Conservation (phyloP, 2,797 vertebrate genomes). For the Bryconaethiops microstoma region DNA sequence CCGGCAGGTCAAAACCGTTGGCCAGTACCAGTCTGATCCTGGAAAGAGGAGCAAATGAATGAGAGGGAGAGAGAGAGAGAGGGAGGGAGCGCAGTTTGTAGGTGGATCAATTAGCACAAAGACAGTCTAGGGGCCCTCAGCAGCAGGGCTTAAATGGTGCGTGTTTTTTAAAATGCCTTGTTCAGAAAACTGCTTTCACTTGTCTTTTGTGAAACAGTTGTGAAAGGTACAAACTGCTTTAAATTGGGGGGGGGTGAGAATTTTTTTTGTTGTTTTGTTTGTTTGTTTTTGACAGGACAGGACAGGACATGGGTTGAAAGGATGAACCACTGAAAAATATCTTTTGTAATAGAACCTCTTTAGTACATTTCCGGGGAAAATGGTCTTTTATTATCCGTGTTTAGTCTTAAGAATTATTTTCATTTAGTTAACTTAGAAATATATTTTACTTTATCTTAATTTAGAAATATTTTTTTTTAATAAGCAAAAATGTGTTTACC, state of each 20-base stretch:
- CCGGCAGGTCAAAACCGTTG: conserved; percentile 34
- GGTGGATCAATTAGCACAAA: conserved; percentile 74
- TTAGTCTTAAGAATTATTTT: too few relatives aligned
- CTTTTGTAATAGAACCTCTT: too few relatives aligned
- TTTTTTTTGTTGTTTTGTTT: neutral
- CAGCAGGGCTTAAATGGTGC: conserved; percentile 58
- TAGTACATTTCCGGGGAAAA: too few relatives aligned
- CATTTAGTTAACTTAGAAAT: too few relatives aligned
- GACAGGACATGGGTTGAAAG: too few relatives aligned
- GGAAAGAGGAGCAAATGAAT: conserved; percentile 35
- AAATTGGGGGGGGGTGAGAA: neutral
- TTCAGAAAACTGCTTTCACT: conserved; percentile 25
- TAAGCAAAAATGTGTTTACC: neutral
- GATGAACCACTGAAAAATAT: too few relatives aligned
- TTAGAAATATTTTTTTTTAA: too few relatives aligned
- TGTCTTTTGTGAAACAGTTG: conserved; percentile 17
- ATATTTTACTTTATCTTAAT: too few relatives aligned
- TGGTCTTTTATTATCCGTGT: too few relatives aligned
- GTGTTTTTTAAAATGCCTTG: conserved; percentile 24
- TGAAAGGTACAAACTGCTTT: conserved; percentile 39
- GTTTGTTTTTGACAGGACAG: too few relatives aligned
- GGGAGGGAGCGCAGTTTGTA: conserved; percentile 62
- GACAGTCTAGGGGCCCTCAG: conserved; percentile 61
- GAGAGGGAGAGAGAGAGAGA: conserved; percentile 50
- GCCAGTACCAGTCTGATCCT: conserved; percentile 51